Evolutionary conservation across 2,113 vertebrate genomes (phyloP).

Genomic region (Brachyistius frenatus): DNA sequence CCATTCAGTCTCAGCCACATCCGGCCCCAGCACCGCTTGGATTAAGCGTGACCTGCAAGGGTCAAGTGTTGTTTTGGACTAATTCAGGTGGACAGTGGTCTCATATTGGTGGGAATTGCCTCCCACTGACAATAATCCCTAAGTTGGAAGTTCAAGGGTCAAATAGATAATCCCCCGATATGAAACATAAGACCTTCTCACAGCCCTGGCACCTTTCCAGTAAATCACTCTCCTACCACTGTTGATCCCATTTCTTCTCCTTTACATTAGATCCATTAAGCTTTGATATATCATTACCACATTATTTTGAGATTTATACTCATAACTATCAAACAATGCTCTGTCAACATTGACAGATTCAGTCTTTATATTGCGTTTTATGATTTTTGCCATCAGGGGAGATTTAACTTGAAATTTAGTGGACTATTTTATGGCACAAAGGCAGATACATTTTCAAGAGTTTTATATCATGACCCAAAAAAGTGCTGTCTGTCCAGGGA

Average conservation of each 20-base stretch:
- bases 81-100: conserved; percentile 78
- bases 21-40: conserved; percentile 72
- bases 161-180: conserved; percentile 79
- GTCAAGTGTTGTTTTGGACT: conserved; percentile 83
- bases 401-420: background rate
- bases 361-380: background rate
- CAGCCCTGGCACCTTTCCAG: conserved; percentile 22
- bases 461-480: background rate
- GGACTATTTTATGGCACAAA: background rate
- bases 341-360: conserved; percentile 12
- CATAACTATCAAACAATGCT: conserved; percentile 1
- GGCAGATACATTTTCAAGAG: background rate
- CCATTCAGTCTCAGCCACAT: conserved; percentile 73
- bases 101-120: conserved; percentile 73
- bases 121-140: conserved; percentile 45
- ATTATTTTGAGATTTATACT: background rate
- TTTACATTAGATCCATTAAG: background rate
- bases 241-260: background rate
- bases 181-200: conserved; percentile 69
- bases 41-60: conserved; percentile 77
- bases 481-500: background rate
- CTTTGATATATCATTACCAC: background rate
- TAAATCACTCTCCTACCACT: conserved; percentile 10
- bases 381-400: background rate
- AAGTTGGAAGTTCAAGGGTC: conserved; percentile 70